Evolutionary conservation across 2,113 vertebrate species (phyloP).

Genomic region (Cynoglossus semilaevis): DNA sequence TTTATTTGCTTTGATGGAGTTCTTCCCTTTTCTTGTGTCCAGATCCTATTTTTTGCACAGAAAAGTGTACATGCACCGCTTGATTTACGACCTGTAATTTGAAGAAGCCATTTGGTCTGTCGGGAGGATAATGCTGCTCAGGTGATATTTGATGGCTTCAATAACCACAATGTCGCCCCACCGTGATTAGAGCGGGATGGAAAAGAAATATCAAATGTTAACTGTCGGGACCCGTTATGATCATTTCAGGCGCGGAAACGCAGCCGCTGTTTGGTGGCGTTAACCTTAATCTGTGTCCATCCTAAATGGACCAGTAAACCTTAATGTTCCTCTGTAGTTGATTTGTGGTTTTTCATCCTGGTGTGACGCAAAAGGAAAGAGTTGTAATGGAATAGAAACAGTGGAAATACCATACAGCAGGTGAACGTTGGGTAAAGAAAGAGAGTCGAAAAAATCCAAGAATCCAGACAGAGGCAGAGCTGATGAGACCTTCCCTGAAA

Average conservation of each 20-base stretch:
- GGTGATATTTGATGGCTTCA: background rate
- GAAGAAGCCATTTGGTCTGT: constrained; percentile 7
- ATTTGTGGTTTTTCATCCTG: too few species aligned
- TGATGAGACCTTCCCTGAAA: too few species aligned
- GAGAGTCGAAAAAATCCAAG: too few species aligned
- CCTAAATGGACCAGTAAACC: background rate
- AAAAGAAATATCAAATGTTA: background rate
- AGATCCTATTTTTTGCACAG: background rate
- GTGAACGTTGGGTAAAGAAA: too few species aligned
- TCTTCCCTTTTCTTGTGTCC: background rate
- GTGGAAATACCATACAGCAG: too few species aligned
- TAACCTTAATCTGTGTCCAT: background rate
- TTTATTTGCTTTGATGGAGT: background rate
- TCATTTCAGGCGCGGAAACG: background rate
- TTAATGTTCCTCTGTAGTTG: too few species aligned
- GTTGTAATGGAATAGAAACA: too few species aligned
- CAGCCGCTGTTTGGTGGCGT: too few species aligned
- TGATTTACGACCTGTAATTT: background rate
- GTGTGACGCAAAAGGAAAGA: too few species aligned
- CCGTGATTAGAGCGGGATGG: constrained; percentile 3
- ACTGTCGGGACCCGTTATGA: background rate
- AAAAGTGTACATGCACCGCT: background rate
- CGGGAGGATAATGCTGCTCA: background rate
- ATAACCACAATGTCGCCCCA: background rate
- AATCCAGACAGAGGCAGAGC: too few species aligned